phyloP scores from a whole-genome alignment of 1,140 invertebrate species.

The Arctopsyche grandis region DNA sequence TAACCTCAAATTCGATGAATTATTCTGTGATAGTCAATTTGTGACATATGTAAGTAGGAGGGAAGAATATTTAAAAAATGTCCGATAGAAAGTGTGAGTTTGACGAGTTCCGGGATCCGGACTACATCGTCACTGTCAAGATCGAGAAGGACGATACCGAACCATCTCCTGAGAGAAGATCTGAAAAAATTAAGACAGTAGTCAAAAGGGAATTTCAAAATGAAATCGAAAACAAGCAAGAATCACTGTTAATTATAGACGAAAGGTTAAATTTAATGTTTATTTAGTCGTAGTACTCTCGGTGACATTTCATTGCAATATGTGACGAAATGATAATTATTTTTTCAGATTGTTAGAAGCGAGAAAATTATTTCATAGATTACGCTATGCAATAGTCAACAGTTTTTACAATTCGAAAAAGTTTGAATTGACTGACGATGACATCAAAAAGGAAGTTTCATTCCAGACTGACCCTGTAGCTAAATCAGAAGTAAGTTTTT shows the following conservation, averaged over 20 bases:
- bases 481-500: constrained; percentile 57
- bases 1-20: too few relatives aligned
- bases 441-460: constrained; percentile 62
- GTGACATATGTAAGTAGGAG: too few relatives aligned
- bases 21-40: too few relatives aligned
- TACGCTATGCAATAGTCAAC: constrained; percentile 75
- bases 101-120: constrained; percentile 2
- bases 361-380: constrained; percentile 73
- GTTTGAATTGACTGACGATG: constrained; percentile 63
- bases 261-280: constrained; percentile 11
- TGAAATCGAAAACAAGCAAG: constrained; percentile 10
- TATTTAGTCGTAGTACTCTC: neutral
- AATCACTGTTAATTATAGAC: neutral
- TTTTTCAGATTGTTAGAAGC: constrained; percentile 68
- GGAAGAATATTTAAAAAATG: neutral
- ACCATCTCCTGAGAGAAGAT: neutral
- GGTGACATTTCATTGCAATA: neutral
- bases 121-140: neutral
- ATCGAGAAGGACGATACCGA: neutral
- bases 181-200: constrained; percentile 25
- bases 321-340: neutral
- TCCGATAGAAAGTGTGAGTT: neutral
- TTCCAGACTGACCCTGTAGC: constrained; percentile 58
- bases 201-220: constrained; percentile 12
- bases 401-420: constrained; percentile 76